Evolutionary conservation across 2,113 vertebrate species (phyloP).

Genomic region (Calidris pygmaea): DNA sequence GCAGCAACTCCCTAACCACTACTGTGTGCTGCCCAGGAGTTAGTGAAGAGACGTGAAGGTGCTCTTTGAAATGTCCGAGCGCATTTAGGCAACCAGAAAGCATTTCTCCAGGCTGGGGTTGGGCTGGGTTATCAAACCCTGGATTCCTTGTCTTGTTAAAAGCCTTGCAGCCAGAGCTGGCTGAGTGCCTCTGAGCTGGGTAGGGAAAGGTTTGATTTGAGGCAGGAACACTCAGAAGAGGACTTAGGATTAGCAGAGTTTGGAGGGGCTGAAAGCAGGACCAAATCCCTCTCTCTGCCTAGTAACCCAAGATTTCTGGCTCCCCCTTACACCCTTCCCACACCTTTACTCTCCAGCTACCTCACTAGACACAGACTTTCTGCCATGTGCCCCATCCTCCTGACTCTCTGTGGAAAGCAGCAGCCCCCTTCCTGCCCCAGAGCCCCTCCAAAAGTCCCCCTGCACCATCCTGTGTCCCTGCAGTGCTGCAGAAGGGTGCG

Average conservation of each 20-base stretch:
- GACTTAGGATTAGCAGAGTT: neutral
- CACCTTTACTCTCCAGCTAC: neutral
- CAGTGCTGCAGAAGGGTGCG: neutral
- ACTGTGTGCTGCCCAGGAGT: neutral
- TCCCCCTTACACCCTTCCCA: neutral
- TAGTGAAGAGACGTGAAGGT: accelerated
- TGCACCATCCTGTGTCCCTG: neutral
- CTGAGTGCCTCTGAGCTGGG: neutral
- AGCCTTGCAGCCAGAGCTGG: neutral
- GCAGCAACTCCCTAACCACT: neutral
- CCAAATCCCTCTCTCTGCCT: neutral
- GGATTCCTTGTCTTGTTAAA: neutral
- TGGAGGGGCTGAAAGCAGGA: neutral
- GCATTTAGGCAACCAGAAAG: neutral
- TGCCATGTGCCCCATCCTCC: neutral
- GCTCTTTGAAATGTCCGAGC: neutral
- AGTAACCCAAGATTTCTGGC: neutral
- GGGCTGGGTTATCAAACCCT: neutral
- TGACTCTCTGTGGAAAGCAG: neutral
- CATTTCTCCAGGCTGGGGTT: neutral
- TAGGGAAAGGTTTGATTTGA: neutral
- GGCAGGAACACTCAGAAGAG: neutral
- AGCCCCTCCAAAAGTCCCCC: neutral
- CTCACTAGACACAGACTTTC: neutral
- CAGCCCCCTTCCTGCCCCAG: neutral